These are phyloP conservation scores for Nephrotoma flavescens DNA, from an alignment of 2,888 invertebrate genomes.

Conservation along the genomic window DNA sequence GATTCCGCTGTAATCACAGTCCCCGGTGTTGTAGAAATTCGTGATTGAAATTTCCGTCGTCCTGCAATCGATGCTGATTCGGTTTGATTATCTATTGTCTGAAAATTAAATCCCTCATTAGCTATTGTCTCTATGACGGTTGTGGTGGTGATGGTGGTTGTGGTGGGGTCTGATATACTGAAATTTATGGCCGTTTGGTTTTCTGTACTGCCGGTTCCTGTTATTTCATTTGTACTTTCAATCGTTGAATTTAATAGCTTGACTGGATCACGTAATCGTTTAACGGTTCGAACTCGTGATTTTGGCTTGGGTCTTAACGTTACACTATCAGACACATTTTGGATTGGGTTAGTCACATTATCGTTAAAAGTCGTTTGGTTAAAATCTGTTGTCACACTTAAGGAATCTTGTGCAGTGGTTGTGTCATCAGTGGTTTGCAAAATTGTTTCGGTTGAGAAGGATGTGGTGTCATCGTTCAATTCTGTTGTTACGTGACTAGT, in stretches of 20 bases:
- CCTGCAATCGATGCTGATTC: background rate
- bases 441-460: background rate
- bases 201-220: background rate
- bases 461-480: background rate
- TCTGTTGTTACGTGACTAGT: background rate
- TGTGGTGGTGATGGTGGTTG: no score
- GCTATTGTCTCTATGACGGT: background rate
- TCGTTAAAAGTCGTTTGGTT: background rate
- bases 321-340: background rate
- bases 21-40: background rate
- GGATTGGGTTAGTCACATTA: background rate
- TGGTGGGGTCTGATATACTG: background rate
- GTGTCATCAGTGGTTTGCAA: background rate
- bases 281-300: background rate
- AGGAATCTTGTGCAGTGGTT: background rate
- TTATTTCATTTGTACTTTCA: background rate
- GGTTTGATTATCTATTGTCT: background rate
- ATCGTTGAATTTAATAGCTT: background rate
- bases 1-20: background rate
- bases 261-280: background rate
- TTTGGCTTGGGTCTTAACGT: background rate
- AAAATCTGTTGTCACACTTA: background rate
- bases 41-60: background rate
- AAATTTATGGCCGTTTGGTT: background rate
- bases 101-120: background rate